These are phyloP conservation scores for Penaeus vannamei DNA, from an alignment of 1,140 invertebrate species.

Conservation along the genomic window DNA sequence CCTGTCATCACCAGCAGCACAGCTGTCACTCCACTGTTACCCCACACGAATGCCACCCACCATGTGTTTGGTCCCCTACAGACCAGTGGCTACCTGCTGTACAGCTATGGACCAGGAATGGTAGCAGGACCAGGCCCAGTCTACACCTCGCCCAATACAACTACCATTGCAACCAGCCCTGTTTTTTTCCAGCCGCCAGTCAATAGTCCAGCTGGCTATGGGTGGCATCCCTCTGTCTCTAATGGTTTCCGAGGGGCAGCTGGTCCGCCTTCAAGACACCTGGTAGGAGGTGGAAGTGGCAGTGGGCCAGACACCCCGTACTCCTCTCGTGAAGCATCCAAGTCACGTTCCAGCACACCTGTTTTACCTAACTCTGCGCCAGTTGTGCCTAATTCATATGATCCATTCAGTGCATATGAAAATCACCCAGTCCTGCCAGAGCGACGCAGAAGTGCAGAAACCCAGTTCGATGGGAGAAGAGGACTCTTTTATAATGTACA, in stretches of 20 bases:
- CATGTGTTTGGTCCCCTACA: slow-evolving; percentile 48
- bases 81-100: slow-evolving; percentile 52
- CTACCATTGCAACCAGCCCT: slow-evolving; percentile 38
- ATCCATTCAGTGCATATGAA: slow-evolving; percentile 54
- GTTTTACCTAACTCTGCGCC: slow-evolving; percentile 54
- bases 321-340: slow-evolving; percentile 45
- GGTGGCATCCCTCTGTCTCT: slow-evolving; percentile 45
- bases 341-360: slow-evolving; percentile 54
- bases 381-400: slow-evolving; percentile 48
- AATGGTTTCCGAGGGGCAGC: slow-evolving; percentile 43
- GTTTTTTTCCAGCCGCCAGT: slow-evolving; percentile 23
- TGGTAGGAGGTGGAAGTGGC: not conserved
- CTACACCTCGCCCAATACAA: slow-evolving; percentile 42
- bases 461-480: slow-evolving; percentile 30
- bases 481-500: slow-evolving; percentile 31
- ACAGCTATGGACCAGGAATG: slow-evolving; percentile 43
- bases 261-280: slow-evolving; percentile 30
- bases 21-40: slow-evolving; percentile 12
- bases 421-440: slow-evolving; percentile 19
- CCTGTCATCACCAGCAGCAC: slow-evolving; percentile 50
- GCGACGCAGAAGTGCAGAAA: slow-evolving; percentile 51
- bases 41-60: slow-evolving; percentile 42
- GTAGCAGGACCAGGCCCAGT: slow-evolving; percentile 37
- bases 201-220: slow-evolving; percentile 43
- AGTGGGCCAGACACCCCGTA: slow-evolving; percentile 44